Evolutionary conservation across 2,888 invertebrate genomes (phyloP).

Genomic region (Papilio protenor): DNA sequence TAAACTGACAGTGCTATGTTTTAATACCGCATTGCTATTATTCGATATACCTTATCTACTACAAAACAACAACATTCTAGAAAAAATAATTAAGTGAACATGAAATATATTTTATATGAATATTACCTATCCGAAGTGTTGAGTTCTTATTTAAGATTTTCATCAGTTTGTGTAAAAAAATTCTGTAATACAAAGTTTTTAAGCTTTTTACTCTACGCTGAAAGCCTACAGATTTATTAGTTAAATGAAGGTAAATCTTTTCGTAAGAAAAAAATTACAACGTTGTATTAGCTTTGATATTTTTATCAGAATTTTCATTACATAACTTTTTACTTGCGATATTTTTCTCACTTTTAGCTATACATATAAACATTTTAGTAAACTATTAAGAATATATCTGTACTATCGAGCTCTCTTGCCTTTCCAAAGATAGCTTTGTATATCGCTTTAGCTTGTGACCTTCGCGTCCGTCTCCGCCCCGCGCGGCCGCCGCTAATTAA

Average conservation of each 20-base stretch:
- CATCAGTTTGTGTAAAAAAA: not conserved
- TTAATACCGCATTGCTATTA: no score
- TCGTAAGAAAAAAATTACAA: not conserved
- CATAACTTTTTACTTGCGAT: not conserved
- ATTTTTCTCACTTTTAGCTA: not conserved
- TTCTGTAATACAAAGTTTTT: not conserved
- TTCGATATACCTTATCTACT: no score
- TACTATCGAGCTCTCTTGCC: not conserved
- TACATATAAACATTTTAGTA: not conserved
- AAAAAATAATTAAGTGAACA: no score
- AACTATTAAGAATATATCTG: not conserved
- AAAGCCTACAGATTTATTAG: slow-evolving; percentile 10
- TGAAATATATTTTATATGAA: not conserved
- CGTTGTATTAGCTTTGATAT: not conserved
- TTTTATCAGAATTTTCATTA: not conserved
- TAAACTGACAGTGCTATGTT: no score
- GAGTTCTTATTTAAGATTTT: not conserved
- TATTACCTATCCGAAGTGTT: not conserved
- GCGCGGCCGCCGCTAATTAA: slow-evolving; percentile 18
- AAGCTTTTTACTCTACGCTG: not conserved
- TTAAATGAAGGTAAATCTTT: slow-evolving; percentile 9
- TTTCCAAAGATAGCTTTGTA: not conserved
- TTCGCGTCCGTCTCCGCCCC: not conserved
- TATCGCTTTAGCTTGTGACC: not conserved
- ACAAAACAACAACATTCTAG: no score